Percentiles rank a stretch among this genome's conserved stretches.
Evolutionary conservation across 2,113 vertebrate species (phyloP).

Genomic region (Camelus bactrianus): DNA sequence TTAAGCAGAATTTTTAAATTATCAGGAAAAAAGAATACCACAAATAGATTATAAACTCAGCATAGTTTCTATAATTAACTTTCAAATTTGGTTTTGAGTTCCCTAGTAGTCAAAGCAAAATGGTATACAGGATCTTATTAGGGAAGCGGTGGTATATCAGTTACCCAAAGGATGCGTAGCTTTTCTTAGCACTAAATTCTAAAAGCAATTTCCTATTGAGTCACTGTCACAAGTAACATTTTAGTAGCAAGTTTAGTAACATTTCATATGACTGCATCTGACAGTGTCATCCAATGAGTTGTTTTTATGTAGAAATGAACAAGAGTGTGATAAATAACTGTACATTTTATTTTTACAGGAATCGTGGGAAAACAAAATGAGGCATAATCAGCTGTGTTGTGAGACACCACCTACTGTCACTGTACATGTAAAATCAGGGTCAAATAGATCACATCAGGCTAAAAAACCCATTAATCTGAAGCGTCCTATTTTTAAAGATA

Average conservation of each 20-base stretch:
- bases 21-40: constrained; percentile 25
- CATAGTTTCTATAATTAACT: constrained; percentile 60
- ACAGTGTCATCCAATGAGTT: background rate
- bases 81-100: constrained; percentile 51
- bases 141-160: background rate
- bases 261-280: constrained; percentile 38
- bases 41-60: constrained; percentile 42
- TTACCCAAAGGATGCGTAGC: constrained; percentile 1
- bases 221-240: constrained; percentile 52
- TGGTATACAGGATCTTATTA: constrained; percentile 8
- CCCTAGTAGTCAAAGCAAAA: constrained; percentile 52
- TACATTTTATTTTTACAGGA: constrained; percentile 85
- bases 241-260: constrained; percentile 57
- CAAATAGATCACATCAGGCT: constrained; percentile 86
- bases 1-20: constrained; percentile 1
- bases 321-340: constrained; percentile 70
- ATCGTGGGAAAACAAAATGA: constrained; percentile 86
- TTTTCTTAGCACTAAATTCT: constrained; percentile 58
- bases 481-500: constrained; percentile 85
- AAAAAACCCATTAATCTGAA: constrained; percentile 87
- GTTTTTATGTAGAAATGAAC: constrained; percentile 62
- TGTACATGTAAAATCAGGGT: constrained; percentile 86
- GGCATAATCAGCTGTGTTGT: constrained; percentile 85
- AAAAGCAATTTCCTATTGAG: constrained; percentile 52
- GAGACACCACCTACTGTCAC: constrained; percentile 90